These are phyloP conservation scores for Clarias laeviceps DNA, from an alignment of 2,797 vertebrate species.

Conservation along the genomic window DNA sequence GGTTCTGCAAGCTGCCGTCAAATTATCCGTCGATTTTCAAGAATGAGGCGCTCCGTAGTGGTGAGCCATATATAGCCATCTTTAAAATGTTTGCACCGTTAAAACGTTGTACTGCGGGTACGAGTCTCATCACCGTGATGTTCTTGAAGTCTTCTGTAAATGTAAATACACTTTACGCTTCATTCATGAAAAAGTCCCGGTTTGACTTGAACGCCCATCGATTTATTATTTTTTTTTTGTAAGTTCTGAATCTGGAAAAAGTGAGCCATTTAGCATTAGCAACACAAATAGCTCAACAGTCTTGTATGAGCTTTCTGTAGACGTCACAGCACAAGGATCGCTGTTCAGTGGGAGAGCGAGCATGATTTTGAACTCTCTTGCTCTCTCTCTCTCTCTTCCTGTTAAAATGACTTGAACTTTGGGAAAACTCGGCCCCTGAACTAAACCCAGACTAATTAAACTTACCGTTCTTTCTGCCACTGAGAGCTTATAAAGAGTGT, in stretches of 20 bases:
- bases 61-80: no score
- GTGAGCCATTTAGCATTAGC: not conserved
- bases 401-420: slow-evolving; percentile 6
- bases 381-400: not conserved
- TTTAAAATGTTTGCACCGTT: no score
- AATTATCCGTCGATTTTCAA: no score
- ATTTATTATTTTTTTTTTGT: not conserved
- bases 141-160: no score
- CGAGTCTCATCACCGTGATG: no score
- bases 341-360: not conserved
- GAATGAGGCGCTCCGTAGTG: no score
- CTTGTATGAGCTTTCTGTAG: not conserved
- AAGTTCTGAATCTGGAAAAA: not conserved
- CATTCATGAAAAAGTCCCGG: no score
- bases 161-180: no score
- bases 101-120: no score
- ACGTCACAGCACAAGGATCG: slow-evolving; percentile 14
- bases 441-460: not conserved
- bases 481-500: slow-evolving; percentile 1
- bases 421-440: not conserved
- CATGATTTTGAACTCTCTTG: not conserved
- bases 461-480: not conserved
- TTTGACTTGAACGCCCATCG: no score
- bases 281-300: not conserved
- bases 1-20: no score